phyloP scores from a whole-genome alignment of 2,113 vertebrate genomes.

The Proteles cristata region DNA sequence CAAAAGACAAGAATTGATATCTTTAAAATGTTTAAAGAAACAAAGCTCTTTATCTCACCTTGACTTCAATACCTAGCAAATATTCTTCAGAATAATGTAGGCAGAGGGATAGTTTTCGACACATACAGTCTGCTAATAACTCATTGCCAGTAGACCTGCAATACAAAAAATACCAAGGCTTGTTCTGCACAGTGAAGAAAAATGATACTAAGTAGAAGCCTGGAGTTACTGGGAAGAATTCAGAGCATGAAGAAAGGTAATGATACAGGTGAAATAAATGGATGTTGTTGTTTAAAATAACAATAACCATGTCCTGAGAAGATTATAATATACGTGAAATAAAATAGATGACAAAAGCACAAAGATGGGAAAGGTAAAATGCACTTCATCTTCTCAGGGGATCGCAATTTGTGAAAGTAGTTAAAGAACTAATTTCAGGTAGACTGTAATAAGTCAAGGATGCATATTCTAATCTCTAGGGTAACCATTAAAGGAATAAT shows the following conservation, averaged over 20 bases:
- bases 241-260: not conserved
- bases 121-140: not conserved
- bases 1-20: not conserved
- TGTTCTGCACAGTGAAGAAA: not conserved
- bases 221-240: not conserved
- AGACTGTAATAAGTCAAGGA: constrained; percentile 57
- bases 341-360: not conserved
- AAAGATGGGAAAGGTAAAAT: not conserved
- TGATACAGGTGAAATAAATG: not conserved
- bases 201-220: not conserved
- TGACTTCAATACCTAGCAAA: not conserved
- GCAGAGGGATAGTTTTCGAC: not conserved
- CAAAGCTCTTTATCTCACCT: not conserved
- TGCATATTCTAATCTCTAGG: constrained; percentile 43
- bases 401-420: constrained; percentile 7
- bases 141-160: not conserved
- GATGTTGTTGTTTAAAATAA: not conserved
- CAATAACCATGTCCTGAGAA: not conserved
- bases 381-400: not conserved
- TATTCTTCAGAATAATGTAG: not conserved
- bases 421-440: constrained; percentile 60
- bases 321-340: not conserved
- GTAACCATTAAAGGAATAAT: constrained; percentile 66
- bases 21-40: not conserved
- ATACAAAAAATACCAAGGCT: not conserved